Base-by-base conservation (phyloP, 1,140 invertebrate species). In the Platyura marginata region DNA sequence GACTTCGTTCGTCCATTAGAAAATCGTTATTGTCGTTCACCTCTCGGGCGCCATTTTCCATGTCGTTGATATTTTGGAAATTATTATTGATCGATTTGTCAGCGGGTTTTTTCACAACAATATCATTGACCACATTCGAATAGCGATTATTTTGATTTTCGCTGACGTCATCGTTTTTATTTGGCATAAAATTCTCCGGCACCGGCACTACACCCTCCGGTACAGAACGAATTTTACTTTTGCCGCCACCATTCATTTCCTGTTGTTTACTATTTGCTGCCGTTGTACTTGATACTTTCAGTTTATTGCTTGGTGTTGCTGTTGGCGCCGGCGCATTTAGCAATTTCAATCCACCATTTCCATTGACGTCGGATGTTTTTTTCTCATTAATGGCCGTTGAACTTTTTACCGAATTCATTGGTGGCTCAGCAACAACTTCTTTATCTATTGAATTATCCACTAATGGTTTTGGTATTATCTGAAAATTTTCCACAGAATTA, bases 401-500 rank as follows among this genome's bases (percentile, higher is more conserved):
- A 29, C 25, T 29, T 29, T 29, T 29, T 6, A 6, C 6, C 6
- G 6, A 6, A 29, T 29, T 29, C 13, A 6, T 29, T 29, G 25
- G 25, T 13, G 25, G 25, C 13, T 29, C 25, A 29, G 6, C 25
- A 13, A 29, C 25, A 29, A 48, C 49, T 39, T 49, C 48, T 35
- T 15, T 43, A 21, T 44, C 49, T 34, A 46, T 50, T 4, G 22
- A 33, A 38, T 46, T 18, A 19, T 44, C 41, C 25, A 48, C 48
- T 15, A 49, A 40, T 15, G 47, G 44, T 33, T 58, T 51, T 25
- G 51, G 56, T n/a, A 51, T 49, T 42, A 60, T 61, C 58, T 61
- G 58, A 61, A 61, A 61, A 52, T 61, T 61, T 61, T 61, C 58
- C 54, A 61, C 57, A 49, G 58, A 60, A 48, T 59, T 57, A 51